These are phyloP conservation scores for Melanostigma gelatinosum DNA, from an alignment of 2,113 vertebrate species.

Conservation along the genomic window DNA sequence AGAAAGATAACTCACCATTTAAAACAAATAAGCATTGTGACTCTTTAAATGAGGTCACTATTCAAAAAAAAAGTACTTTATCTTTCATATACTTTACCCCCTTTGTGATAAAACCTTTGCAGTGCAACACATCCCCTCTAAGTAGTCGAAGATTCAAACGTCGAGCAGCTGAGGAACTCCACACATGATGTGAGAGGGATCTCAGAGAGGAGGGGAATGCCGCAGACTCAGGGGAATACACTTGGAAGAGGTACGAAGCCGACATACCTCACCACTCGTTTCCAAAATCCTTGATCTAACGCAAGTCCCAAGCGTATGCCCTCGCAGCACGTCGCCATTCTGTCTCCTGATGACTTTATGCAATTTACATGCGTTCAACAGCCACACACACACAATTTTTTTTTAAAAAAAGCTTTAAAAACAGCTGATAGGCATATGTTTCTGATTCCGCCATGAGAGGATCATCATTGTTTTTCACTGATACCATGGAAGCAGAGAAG, in stretches of 20 bases:
- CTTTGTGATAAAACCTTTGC: constrained; percentile 26
- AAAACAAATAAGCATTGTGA: background rate
- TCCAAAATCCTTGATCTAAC: constrained; percentile 61
- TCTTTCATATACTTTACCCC: background rate
- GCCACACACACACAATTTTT: constrained; percentile 27
- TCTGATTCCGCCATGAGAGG: constrained; percentile 68
- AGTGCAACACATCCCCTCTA: constrained; percentile 1
- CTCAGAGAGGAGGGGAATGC: constrained; percentile 15
- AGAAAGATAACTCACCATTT: background rate
- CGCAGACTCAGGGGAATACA: constrained; percentile 49
- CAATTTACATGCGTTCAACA: constrained; percentile 64
- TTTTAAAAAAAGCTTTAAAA: background rate
- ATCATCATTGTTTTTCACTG: constrained; percentile 75
- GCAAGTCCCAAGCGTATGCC: constrained; percentile 29
- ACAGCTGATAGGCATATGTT: constrained; percentile 74
- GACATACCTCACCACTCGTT: constrained; percentile 56
- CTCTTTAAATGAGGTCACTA: background rate
- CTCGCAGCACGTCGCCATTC: constrained; percentile 52
- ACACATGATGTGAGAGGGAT: constrained; percentile 52
- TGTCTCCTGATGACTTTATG: constrained; percentile 74
- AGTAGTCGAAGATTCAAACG: constrained; percentile 29
- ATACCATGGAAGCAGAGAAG: constrained; percentile 70
- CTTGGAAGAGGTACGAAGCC: constrained; percentile 54
- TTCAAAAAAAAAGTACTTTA: background rate
- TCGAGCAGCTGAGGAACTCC: constrained; percentile 38